These are phyloP conservation scores for Channa maculata DNA, from an alignment of 2,113 vertebrate genomes.

Conservation along the genomic window DNA sequence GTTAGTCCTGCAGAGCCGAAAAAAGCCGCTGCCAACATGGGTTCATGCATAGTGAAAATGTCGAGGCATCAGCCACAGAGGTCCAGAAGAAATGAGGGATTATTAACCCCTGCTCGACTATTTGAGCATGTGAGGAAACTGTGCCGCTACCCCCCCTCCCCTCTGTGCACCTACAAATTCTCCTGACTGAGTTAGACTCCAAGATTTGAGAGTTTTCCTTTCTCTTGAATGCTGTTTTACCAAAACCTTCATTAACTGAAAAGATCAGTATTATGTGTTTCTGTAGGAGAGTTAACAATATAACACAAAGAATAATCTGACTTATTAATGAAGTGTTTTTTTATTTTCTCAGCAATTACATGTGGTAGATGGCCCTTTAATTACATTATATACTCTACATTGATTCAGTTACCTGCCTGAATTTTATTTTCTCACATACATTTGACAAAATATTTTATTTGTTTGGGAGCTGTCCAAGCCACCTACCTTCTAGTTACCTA, in stretches of 20 bases:
- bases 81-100: slow-evolving; percentile 50
- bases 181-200: not conserved
- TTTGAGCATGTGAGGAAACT: not conserved
- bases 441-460: slow-evolving; percentile 25
- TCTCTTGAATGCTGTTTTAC: not conserved
- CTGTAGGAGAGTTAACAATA: not conserved
- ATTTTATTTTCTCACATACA: not conserved
- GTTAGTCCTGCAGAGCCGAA: not conserved
- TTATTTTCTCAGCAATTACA: slow-evolving; percentile 8
- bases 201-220: slow-evolving; percentile 23
- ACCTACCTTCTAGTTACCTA: not conserved
- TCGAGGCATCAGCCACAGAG: slow-evolving; percentile 61
- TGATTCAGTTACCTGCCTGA: not conserved
- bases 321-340: not conserved
- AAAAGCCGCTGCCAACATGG: slow-evolving; percentile 18
- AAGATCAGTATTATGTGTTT: not conserved
- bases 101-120: slow-evolving; percentile 62
- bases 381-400: not conserved
- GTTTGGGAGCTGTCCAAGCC: slow-evolving; percentile 71
- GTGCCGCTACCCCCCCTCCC: slow-evolving; percentile 6
- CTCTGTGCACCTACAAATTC: not conserved
- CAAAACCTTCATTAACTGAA: slow-evolving; percentile 6
- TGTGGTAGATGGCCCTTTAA: not conserved
- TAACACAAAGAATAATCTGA: not conserved
- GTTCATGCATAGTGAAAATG: slow-evolving; percentile 64